These are phyloP conservation scores for Tursiops truncatus DNA, from an alignment of 2,113 vertebrate genomes.

Conservation along the genomic window DNA sequence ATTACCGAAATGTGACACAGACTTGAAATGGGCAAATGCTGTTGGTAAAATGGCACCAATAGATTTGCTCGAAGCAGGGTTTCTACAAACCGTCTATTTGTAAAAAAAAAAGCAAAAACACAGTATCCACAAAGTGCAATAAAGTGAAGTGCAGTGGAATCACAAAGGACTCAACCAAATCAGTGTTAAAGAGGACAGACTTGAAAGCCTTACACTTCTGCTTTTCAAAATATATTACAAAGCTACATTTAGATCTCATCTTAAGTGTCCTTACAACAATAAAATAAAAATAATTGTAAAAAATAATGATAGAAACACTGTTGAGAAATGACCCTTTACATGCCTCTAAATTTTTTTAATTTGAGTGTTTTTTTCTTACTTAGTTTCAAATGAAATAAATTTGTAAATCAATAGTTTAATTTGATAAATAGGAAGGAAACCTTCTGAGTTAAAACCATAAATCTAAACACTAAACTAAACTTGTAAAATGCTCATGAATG, in stretches of 20 bases:
- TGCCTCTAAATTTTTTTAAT: background rate
- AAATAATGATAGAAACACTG: background rate
- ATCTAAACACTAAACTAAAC: background rate
- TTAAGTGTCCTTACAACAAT: background rate
- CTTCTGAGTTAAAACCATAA: background rate
- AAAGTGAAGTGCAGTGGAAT: background rate
- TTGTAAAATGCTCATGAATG: constrained; percentile 5
- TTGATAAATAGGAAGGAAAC: background rate
- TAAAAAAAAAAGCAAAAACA: too few relatives aligned
- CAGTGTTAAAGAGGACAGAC: background rate
- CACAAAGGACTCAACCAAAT: background rate
- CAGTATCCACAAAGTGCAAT: too few relatives aligned
- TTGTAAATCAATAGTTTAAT: background rate
- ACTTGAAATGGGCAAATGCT: too few relatives aligned
- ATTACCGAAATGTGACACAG: too few relatives aligned
- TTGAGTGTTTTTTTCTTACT: background rate
- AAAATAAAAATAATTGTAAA: background rate
- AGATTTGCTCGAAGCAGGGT: too few relatives aligned
- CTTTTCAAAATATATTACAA: background rate
- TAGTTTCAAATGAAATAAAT: constrained; percentile 5
- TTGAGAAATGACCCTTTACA: background rate
- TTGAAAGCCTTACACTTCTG: background rate
- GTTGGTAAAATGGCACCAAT: too few relatives aligned
- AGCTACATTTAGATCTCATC: background rate
- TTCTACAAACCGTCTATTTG: too few relatives aligned